Evolutionary conservation across 2,888 invertebrate genomes (phyloP).

Genomic region (Mongoloraphidia duomilia): DNA sequence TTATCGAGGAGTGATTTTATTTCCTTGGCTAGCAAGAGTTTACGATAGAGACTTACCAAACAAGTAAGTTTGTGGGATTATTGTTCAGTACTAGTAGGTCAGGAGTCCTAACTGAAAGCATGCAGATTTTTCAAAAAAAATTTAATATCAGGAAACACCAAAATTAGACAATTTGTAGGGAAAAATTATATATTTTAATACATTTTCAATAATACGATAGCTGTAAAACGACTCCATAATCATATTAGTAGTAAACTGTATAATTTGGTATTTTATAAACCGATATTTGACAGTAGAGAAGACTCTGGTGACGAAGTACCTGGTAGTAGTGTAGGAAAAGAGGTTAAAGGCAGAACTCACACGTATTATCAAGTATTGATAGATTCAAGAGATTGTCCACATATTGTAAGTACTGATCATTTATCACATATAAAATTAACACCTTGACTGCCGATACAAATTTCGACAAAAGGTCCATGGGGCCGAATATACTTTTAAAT

Average conservation of each 20-base stretch:
- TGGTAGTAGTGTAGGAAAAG: conserved; percentile 49
- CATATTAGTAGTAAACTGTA: no score
- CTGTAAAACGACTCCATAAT: no score
- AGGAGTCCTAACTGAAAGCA: neutral
- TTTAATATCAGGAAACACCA: neutral
- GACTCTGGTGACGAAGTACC: conserved; percentile 22
- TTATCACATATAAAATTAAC: neutral
- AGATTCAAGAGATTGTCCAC: conserved; percentile 91
- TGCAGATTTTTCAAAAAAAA: neutral
- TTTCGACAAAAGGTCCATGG: no score
- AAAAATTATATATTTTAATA: neutral
- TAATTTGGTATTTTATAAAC: neutral
- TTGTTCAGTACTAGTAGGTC: no score
- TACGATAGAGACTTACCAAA: conserved; percentile 81
- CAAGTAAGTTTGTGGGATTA: conserved; percentile 15
- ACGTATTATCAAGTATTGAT: conserved; percentile 97
- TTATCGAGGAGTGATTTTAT: conserved; percentile 90
- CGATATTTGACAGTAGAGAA: conserved; percentile 1
- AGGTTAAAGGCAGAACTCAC: conserved; percentile 80
- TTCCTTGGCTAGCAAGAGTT: conserved; percentile 92
- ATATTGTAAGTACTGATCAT: conserved; percentile 57
- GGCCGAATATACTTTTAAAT: no score
- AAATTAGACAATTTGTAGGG: no score
- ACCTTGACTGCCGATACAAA: no score
- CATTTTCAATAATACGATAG: neutral